Conservation (phyloP, 2,113 vertebrate species). For the Centrocercus urophasianus region DNA sequence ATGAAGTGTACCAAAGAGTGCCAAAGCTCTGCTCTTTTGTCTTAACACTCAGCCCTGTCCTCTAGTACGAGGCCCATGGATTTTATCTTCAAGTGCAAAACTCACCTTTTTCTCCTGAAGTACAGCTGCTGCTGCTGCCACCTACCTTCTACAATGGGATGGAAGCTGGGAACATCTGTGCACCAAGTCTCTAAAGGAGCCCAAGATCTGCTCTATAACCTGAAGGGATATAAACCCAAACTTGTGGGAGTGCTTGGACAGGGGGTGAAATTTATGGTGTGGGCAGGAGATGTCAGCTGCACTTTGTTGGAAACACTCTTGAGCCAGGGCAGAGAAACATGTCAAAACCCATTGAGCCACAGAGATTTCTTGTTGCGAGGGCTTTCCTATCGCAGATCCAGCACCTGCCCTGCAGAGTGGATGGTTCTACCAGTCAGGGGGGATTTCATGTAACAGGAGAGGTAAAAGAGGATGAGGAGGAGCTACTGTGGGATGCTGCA, state of each 20-base stretch:
- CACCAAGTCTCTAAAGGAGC: neutral
- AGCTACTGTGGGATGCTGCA: neutral
- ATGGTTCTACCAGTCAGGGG: neutral
- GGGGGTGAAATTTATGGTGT: rapidly evolving
- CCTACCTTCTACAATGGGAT: neutral
- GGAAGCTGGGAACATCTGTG: neutral
- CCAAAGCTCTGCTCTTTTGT: neutral
- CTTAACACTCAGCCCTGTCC: neutral
- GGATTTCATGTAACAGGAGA: neutral
- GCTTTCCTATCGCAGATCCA: neutral
- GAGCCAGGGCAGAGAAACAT: neutral
- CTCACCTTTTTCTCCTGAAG: neutral
- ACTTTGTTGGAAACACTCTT: neutral
- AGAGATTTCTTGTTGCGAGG: neutral
- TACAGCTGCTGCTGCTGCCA: neutral
- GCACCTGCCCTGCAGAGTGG: rapidly evolving
- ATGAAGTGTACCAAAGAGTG: neutral
- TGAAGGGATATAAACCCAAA: neutral
- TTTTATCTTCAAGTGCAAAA: neutral
- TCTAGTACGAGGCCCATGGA: rapidly evolving
- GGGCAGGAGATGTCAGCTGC: neutral
- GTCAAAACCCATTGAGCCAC: rapidly evolving
- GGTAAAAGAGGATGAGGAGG: neutral
- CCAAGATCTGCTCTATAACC: neutral
- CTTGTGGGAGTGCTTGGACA: neutral